phyloP scores from a whole-genome alignment of 2,113 vertebrate genomes.

The Epinephelus cyanopodus region DNA sequence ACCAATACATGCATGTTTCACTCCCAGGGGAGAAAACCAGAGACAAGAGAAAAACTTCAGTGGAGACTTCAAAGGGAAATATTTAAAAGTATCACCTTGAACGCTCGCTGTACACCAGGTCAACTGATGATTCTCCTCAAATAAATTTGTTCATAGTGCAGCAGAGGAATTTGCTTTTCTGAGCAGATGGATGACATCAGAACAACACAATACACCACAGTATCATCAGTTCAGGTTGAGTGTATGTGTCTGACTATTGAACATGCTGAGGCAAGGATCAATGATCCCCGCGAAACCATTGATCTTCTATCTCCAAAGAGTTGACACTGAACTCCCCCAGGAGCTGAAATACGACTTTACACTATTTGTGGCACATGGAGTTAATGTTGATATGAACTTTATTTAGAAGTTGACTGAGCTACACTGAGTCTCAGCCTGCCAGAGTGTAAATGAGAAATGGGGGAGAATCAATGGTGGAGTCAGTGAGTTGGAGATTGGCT shows the following conservation, averaged over 20 bases:
- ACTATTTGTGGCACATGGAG: not conserved
- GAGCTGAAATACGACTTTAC: not conserved
- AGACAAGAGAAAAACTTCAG: not conserved
- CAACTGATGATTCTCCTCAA: not conserved
- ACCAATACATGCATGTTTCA: not conserved
- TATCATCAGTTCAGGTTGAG: not conserved
- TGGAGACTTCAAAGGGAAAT: slow-evolving; percentile 4
- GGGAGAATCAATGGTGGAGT: not conserved
- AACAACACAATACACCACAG: not conserved
- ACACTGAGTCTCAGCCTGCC: not conserved
- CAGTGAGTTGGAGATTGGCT: not conserved
- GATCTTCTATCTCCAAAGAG: not conserved
- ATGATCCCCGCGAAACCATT: not conserved
- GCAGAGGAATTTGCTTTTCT: not conserved
- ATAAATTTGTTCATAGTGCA: not conserved
- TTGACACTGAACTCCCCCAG: not conserved
- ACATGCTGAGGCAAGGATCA: too few species aligned
- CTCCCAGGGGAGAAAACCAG: not conserved
- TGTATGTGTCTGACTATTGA: not conserved
- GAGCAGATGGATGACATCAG: not conserved
- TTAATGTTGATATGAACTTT: not conserved
- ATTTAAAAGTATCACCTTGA: slow-evolving; percentile 27
- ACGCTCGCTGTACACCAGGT: not conserved
- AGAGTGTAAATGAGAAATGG: not conserved
- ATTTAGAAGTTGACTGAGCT: not conserved